A percentile compares a stretch with the other conserved stretches of the same genome.
These are phyloP conservation scores for Globodera rostochiensis DNA, from an alignment of 1,140 invertebrate species.

Conservation along the genomic window DNA sequence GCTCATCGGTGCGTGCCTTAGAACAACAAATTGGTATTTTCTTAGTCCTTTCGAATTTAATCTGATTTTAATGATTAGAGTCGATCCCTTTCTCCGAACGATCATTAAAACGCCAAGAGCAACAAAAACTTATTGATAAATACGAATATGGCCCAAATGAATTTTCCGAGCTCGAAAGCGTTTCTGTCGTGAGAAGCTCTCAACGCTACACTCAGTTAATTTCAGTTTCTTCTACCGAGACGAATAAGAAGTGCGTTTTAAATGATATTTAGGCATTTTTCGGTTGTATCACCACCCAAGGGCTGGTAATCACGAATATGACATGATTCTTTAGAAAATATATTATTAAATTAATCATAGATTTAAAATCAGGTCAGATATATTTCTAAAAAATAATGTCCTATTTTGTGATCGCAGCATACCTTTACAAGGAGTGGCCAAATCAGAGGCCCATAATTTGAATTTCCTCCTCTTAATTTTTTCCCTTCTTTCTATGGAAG, in stretches of 20 bases:
- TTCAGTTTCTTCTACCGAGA: background rate
- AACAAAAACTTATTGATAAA: slow-evolving; percentile 20
- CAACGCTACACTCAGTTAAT: slow-evolving; percentile 11
- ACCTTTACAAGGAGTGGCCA: too few relatives aligned
- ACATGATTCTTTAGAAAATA: too few relatives aligned
- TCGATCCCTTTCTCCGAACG: background rate
- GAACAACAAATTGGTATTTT: slow-evolving; percentile 29
- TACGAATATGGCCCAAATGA: slow-evolving; percentile 30
- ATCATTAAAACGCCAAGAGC: background rate
- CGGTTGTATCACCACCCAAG: too few relatives aligned
- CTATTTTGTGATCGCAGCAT: too few relatives aligned
- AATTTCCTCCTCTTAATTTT: too few relatives aligned
- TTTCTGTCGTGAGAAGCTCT: slow-evolving; percentile 11
- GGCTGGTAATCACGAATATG: too few relatives aligned
- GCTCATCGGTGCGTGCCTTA: slow-evolving; percentile 24
- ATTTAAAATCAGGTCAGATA: too few relatives aligned
- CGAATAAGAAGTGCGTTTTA: slow-evolving; percentile 12
- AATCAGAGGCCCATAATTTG: too few relatives aligned
- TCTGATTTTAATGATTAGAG: background rate
- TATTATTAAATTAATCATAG: too few relatives aligned
- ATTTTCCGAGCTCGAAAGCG: slow-evolving; percentile 8
- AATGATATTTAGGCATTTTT: background rate
- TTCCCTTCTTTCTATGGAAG: too few relatives aligned
- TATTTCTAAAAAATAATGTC: too few relatives aligned
- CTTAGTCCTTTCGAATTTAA: background rate